Conservation (phyloP, 2,113 vertebrate genomes). For the Zosterops lateralis region DNA sequence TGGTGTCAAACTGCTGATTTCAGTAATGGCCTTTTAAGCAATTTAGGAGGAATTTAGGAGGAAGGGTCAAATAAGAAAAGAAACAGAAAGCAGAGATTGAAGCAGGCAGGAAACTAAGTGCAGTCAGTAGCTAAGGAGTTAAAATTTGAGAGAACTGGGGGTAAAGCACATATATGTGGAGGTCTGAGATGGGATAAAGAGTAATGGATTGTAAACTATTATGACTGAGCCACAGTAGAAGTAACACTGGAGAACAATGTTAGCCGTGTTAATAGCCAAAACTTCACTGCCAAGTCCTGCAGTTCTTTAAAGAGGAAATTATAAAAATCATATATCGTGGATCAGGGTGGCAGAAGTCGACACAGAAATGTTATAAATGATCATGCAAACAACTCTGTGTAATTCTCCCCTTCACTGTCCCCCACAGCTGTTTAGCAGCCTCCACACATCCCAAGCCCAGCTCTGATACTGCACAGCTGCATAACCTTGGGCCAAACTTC, state of each 20-base stretch:
- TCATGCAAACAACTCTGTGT: not conserved
- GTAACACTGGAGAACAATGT: not conserved
- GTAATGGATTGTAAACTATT: not conserved
- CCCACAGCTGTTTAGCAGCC: constrained; percentile 58
- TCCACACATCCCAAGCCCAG: not conserved
- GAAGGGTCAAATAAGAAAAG: not conserved
- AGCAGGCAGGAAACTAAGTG: not conserved
- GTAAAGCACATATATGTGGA: not conserved
- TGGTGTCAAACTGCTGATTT: not conserved
- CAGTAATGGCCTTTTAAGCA: not conserved
- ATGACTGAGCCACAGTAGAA: not conserved
- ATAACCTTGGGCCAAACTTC: constrained; percentile 67
- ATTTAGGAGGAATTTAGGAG: not conserved
- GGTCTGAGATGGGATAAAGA: constrained; percentile 15
- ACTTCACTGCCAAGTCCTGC: not conserved
- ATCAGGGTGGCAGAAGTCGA: not conserved
- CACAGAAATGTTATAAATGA: not conserved
- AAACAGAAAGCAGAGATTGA: not conserved
- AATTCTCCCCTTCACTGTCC: not conserved
- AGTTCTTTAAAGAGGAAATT: constrained; percentile 11
- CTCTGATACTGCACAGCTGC: constrained; percentile 66
- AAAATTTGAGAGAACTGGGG: not conserved
- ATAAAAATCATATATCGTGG: not conserved
- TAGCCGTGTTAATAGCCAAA: not conserved
- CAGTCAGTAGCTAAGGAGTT: constrained; percentile 6